Evolutionary conservation across 1,140 invertebrate genomes (phyloP), one percentile per base, ranked within the genome.

Genomic region (Cherax destructor): DNA sequence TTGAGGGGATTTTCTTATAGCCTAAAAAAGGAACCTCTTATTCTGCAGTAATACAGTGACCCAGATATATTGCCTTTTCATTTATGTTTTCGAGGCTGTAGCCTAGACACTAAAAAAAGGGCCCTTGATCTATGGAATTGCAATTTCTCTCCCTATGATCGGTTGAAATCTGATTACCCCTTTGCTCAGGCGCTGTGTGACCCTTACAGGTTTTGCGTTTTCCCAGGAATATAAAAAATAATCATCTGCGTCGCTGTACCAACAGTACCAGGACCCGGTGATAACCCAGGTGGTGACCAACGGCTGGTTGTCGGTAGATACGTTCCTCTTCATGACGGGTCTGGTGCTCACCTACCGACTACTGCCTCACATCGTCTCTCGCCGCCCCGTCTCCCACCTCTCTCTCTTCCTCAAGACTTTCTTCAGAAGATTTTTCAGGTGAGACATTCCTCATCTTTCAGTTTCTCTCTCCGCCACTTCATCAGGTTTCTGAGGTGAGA

Each of bases 221-320:
- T 74, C 21, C 18, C 72, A n/a, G 7, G 30, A 74, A n/a, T 13
- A 74, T 74, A 7, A 24, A 11, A 21, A 13, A n/a, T 74, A 10
- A 9, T 65, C 61, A 65, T 9, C 52, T 9, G 7, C 3, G 7
- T 9, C 52, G 11, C 52, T 84, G 21, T 84, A 6, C 52, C 85
- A 47, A 69, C 86, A 88, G 86, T 88, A 88, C 56, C 86, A 88
- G 59, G 86, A 88, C 52, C 86, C 86, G 6, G 56, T 88, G 7
- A n/a, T 88, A 16, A 49, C 6, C 52, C 76, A 88, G 61, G 24
- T 88, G 21, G 77, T 88, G 0, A 88, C 86, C 11, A 88, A 88
- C 18, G 86, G 76, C 6, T 88, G 86, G 86, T 30, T 88, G 3
- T 30, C 86, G 9, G 86, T 79, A 11, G 86, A 88, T 47, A 87